Base-by-base conservation (phyloP, 2,888 invertebrate genomes). In the Tupiocoris notatus region DNA sequence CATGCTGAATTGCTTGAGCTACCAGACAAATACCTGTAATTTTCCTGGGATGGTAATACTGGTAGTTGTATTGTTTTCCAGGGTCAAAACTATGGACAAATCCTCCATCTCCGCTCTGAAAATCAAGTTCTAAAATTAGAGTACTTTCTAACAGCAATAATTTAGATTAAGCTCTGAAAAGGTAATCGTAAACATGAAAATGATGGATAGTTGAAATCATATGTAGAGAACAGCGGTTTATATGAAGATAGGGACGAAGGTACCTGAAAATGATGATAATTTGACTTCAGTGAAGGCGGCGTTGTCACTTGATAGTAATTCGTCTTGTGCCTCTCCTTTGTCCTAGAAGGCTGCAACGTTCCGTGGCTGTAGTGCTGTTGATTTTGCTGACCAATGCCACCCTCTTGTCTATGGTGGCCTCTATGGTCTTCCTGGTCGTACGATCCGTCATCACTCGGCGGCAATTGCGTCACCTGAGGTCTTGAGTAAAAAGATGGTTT, bases 311-410 rank as follows among this genome's bases (percentile, higher is more conserved):
- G 75, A 18, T 73, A 74, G 67, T 67, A 66, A 20, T 58, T 70
- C 18, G 58, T 70, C 59, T 70, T 70, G 12, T 70, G 70, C 16
- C 61, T 23, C 6, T 59, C 59, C 3, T 59, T 59, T 6, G 59
- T 20, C n/a, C 18, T 21, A 12, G 56, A 22, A 3, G 56, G 54
- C 24, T 24, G 39, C 18, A 58, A 22, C 6, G 39, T 21, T 20
- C 83, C 83, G 7, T 71, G 77, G 81, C 82, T 23, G 78, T 79
- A 25, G 79, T 79, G 21, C 77, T 1, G 77, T n/a, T 59, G 59
- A 18, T 39, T 25, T 7, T 68, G 61, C 39, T 75, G 78, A 21
- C 54, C 58, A 7, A 22, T 24, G 12, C 7, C 17, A 1, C 17
- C 64, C 9, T 64, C 64, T 12, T 64, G 64, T 2, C 54, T 59